Evolutionary conservation across 2,888 invertebrate species (phyloP).

Genomic region (Bombyx huttoni): DNA sequence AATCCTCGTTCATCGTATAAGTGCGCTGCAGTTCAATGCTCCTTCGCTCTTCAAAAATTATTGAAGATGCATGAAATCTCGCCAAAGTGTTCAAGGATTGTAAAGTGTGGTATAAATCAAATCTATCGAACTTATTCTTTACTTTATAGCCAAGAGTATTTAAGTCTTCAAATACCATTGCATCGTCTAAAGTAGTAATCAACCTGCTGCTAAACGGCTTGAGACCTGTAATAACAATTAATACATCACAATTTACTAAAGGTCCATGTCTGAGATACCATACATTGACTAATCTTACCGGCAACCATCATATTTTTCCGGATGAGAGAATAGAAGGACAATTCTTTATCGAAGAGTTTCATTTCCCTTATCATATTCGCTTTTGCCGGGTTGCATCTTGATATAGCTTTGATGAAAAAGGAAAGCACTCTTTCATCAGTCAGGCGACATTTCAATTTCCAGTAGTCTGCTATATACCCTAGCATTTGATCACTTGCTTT

Average conservation of each 20-base stretch:
- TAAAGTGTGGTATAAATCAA: conserved; percentile 58
- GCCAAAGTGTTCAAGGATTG: conserved; percentile 57
- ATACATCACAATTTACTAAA: neutral
- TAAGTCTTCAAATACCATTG: conserved; percentile 56
- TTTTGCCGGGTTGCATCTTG: conserved; percentile 43
- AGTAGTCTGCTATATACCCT: conserved; percentile 56
- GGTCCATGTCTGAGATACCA: neutral
- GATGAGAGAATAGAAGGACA: conserved; percentile 37
- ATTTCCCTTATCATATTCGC: conserved; percentile 46
- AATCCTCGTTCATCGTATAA: conserved; percentile 39
- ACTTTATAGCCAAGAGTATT: conserved; percentile 33
- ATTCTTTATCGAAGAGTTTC: conserved; percentile 44
- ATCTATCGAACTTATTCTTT: conserved; percentile 39
- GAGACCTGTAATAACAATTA: conserved; percentile 24
- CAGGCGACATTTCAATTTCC: conserved; percentile 27
- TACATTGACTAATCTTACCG: conserved; percentile 23
- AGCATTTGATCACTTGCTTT: conserved; percentile 55
- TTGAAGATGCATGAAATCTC: conserved; percentile 62
- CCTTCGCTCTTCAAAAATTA: conserved; percentile 62
- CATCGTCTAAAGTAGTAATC: conserved; percentile 30
- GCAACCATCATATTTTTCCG: conserved; percentile 30
- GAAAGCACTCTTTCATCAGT: conserved; percentile 17
- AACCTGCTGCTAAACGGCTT: conserved; percentile 45
- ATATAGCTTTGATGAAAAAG: conserved; percentile 52
- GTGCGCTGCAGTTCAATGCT: conserved; percentile 25